These are phyloP conservation scores for Lonchura striata DNA, from an alignment of 2,113 vertebrate species.

Conservation along the genomic window DNA sequence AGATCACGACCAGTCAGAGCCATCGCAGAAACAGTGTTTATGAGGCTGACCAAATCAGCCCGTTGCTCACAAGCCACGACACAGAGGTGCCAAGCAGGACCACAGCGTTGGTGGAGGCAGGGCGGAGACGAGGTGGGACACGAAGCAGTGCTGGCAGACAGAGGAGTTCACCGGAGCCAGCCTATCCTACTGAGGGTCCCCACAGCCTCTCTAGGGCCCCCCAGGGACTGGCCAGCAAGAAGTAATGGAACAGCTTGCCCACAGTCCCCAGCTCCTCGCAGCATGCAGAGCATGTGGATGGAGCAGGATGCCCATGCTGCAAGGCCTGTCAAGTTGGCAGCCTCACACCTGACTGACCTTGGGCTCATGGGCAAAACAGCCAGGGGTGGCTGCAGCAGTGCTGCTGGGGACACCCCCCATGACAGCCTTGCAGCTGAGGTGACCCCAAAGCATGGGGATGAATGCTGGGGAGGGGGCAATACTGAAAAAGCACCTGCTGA, in stretches of 20 bases:
- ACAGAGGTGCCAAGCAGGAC: neutral
- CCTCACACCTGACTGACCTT: rapidly evolving
- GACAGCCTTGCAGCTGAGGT: neutral
- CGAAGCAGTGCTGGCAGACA: neutral
- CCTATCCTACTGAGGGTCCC: rapidly evolving
- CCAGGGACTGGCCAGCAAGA: neutral
- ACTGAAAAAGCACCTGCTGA: neutral
- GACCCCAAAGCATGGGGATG: neutral
- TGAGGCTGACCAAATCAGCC: neutral
- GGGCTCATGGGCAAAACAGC: neutral
- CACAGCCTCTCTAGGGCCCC: neutral
- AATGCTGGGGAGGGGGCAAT: neutral
- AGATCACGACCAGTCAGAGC: neutral
- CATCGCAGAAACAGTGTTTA: conserved; percentile 20
- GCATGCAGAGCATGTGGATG: neutral
- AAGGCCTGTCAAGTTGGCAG: neutral
- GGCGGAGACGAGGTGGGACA: rapidly evolving
- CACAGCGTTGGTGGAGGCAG: neutral
- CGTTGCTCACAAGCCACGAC: neutral
- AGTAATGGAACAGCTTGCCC: neutral
- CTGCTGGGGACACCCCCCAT: neutral
- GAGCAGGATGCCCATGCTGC: neutral
- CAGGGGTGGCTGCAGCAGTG: neutral
- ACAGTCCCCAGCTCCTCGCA: rapidly evolving
- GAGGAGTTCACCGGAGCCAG: neutral